Conservation (phyloP, 2,113 vertebrate genomes). For the Apeltes quadracus region DNA sequence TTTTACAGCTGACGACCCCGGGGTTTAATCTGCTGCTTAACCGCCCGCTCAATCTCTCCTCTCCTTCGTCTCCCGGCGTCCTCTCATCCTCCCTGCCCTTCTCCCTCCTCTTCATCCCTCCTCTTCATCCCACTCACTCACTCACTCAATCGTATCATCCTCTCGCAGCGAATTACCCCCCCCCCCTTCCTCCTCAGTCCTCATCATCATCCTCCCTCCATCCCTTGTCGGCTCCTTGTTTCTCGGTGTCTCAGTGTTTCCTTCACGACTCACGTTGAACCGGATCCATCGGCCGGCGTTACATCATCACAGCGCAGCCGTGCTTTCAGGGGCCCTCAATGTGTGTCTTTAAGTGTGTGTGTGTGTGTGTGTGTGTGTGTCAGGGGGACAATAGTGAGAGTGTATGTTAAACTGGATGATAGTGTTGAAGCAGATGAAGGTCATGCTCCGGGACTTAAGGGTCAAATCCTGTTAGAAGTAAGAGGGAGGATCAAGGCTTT, state of each 20-base stretch:
- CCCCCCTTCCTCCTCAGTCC: not conserved
- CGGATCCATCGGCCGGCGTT: constrained; percentile 55
- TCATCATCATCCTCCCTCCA: constrained; percentile 8
- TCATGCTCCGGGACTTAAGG: constrained; percentile 75
- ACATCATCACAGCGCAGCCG: constrained; percentile 50
- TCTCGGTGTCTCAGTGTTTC: not conserved
- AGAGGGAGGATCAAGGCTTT: constrained; percentile 77
- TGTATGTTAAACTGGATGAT: constrained; percentile 73
- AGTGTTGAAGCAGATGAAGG: constrained; percentile 70
- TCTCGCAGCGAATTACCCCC: constrained; percentile 33
- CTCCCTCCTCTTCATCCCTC: constrained; percentile 40
- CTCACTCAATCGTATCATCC: constrained; percentile 64
- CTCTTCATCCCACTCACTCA: constrained; percentile 45
- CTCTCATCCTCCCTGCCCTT: constrained; percentile 35
- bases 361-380: constrained; percentile 27
- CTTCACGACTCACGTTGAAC: constrained; percentile 41
- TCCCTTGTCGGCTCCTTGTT: constrained; percentile 46
- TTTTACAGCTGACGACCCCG: constrained; percentile 77
- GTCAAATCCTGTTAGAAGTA: constrained; percentile 81
- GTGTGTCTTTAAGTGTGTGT: constrained; percentile 19
- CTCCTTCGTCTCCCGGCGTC: constrained; percentile 53
- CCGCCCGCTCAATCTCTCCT: constrained; percentile 63
- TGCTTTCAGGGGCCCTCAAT: constrained; percentile 29
- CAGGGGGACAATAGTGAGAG: constrained; percentile 65
- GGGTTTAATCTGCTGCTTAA: constrained; percentile 77